phyloP scores from a whole-genome alignment of 2,888 invertebrate species.

The Eucriotettix oculatus region DNA sequence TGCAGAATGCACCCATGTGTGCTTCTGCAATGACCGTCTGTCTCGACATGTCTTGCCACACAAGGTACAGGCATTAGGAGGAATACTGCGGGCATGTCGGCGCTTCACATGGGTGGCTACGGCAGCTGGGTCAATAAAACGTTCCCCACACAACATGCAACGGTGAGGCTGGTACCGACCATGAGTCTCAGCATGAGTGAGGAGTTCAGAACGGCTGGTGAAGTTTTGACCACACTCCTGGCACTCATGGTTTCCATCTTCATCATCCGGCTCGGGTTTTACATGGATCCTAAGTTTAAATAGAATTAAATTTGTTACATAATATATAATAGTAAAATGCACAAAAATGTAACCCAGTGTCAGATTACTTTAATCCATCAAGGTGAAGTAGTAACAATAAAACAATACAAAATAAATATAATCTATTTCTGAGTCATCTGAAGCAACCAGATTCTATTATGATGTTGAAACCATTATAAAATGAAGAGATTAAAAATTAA shows the following conservation, averaged over 20 bases:
- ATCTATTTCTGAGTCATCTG: neutral
- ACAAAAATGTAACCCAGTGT: too few relatives aligned
- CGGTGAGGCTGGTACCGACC: slow-evolving; percentile 34
- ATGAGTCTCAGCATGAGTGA: slow-evolving; percentile 66
- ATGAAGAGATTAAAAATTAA: neutral
- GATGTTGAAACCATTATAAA: neutral
- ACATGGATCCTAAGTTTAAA: slow-evolving; percentile 7
- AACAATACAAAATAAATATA: neutral
- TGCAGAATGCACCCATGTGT: slow-evolving; percentile 50
- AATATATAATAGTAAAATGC: too few relatives aligned
- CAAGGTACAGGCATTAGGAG: slow-evolving; percentile 44
- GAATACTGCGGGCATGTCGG: slow-evolving; percentile 40
- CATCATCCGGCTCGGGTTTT: slow-evolving; percentile 6
- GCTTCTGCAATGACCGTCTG: slow-evolving; percentile 45
- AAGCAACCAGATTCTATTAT: too few relatives aligned
- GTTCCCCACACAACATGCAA: slow-evolving; percentile 47
- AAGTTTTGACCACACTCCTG: slow-evolving; percentile 66
- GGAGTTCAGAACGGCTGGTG: slow-evolving; percentile 13
- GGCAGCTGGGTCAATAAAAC: slow-evolving; percentile 41
- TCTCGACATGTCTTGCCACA: slow-evolving; percentile 55
- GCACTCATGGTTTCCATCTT: slow-evolving; percentile 43
- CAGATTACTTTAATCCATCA: neutral
- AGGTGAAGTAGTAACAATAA: neutral
- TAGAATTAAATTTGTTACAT: too few relatives aligned
- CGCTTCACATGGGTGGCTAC: slow-evolving; percentile 44